Evolutionary conservation across 2,113 vertebrate genomes (phyloP), one percentile per base, ranked within the genome.

Genomic region (Coracopsis vasa): DNA sequence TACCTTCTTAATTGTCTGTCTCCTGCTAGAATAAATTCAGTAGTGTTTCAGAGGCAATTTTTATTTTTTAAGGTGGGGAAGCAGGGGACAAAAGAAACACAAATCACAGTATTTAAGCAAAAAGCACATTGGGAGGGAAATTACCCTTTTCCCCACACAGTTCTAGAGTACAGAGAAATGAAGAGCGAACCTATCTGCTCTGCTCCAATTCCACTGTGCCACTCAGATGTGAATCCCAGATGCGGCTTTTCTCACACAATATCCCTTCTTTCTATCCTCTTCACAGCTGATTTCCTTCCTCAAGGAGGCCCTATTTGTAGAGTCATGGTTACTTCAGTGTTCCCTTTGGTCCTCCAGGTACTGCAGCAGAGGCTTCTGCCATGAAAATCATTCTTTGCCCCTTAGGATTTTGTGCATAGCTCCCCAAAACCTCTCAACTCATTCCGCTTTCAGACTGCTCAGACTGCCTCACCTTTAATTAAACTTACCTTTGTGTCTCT

Each of bases 181-280:
- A 94, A 91, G 90, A 95, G 65, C 66, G 48, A 95, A 92, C 53
- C 65, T 88, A 92, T 86, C 88, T 92, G 92, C 90, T 94, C 72
- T 72, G 72, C 88, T 95, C 80, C 90, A 96, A 20, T 95, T 95
- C 88, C 56, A 64, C 77, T 9, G 69, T 87, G 82, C 56, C 31
- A 4, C 82, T 97, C 72, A 71, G 65, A 84, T 84, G 83, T 31
- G 64, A 79, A 81, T 79, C 78, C 70, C 94, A 95, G 93, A 77
- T 87, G 83, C 88, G 94, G 72, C 50, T 80, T 96, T 95, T 96
- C 94, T 94, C 92, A 25, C 82, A 65, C 51, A 1, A 12, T 50
- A 73, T 79, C 88, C 48, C 44, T 93, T 95, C 48, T 72, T 56
- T 90, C 69, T 50, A 7, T 56, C 51, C 20, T 89, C 83, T 87